phyloP scores from a whole-genome alignment of 2,888 invertebrate genomes.

The Rhagium mordax region DNA sequence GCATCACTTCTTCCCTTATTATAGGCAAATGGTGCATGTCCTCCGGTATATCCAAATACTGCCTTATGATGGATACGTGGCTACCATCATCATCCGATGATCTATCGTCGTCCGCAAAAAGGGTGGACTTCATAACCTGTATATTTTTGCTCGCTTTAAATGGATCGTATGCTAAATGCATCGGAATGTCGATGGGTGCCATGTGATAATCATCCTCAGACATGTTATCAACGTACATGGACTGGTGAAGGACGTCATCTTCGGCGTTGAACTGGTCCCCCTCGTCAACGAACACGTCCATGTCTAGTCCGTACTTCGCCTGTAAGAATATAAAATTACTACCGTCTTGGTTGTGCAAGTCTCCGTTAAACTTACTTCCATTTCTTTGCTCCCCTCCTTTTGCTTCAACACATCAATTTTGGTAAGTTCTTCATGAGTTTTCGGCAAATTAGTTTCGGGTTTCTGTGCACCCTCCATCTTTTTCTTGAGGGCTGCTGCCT shows the following conservation, averaged over 20 bases:
- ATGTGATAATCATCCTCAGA: slow-evolving; percentile 54
- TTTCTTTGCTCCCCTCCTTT: slow-evolving; percentile 22
- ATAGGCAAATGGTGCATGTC: slow-evolving; percentile 50
- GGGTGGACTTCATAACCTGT: slow-evolving; percentile 58
- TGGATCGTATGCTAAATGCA: slow-evolving; percentile 45
- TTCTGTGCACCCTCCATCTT: slow-evolving; percentile 32
- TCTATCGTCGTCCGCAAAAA: slow-evolving; percentile 58
- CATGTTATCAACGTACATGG: slow-evolving; percentile 58
- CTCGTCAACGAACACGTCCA: slow-evolving; percentile 50
- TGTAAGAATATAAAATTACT: slow-evolving; percentile 14
- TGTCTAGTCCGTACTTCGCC: slow-evolving; percentile 45
- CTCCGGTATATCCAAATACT: slow-evolving; percentile 55
- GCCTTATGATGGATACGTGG: slow-evolving; percentile 54
- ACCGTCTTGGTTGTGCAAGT: background rate
- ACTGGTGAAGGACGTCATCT: slow-evolving; percentile 55
- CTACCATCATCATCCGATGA: slow-evolving; percentile 54
- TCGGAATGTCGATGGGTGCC: slow-evolving; percentile 45
- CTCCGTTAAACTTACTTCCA: slow-evolving; percentile 24
- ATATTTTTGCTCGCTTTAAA: slow-evolving; percentile 52
- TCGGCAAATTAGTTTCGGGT: background rate
- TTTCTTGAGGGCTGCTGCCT: slow-evolving; percentile 70
- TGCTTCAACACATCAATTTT: slow-evolving; percentile 32
- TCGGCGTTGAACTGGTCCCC: slow-evolving; percentile 48
- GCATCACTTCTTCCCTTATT: slow-evolving; percentile 41
- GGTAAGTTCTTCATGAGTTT: slow-evolving; percentile 17